Percentiles rank a stretch among this genome's conserved stretches.
These are phyloP conservation scores for Genyomyrus donnyi DNA, from an alignment of 2,113 vertebrate genomes.

Conservation along the genomic window DNA sequence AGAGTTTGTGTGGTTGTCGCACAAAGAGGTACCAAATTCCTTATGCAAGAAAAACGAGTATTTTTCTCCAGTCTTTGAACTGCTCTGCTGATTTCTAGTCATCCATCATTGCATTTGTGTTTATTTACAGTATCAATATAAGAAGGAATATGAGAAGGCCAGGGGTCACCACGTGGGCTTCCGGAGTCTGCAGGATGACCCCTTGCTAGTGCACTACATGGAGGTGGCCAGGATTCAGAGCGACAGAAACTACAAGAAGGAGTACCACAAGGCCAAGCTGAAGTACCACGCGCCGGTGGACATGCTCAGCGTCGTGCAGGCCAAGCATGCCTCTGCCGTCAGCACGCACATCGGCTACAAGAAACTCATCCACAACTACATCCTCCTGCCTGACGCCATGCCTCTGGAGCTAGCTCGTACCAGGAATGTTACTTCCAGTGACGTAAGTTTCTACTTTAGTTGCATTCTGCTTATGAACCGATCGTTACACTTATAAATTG, in stretches of 20 bases:
- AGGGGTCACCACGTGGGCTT: constrained; percentile 80
- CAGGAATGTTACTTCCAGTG: constrained; percentile 12
- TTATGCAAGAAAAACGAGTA: not conserved
- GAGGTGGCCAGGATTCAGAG: constrained; percentile 80
- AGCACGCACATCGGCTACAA: constrained; percentile 74
- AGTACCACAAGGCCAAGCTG: constrained; percentile 83
- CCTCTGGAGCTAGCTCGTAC: constrained; percentile 8
- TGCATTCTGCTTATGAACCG: not conserved
- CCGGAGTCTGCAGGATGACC: constrained; percentile 76
- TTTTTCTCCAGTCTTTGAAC: not conserved
- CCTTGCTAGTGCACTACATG: constrained; percentile 89
- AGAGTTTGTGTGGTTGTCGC: not conserved
- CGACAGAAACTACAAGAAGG: constrained; percentile 82
- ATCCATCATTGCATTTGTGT: not conserved
- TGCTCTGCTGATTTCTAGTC: not conserved
- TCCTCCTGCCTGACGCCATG: constrained; percentile 17
- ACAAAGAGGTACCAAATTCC: not conserved
- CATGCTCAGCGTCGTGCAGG: constrained; percentile 77
- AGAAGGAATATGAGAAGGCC: constrained; percentile 69
- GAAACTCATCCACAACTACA: not conserved
- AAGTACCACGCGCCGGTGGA: constrained; percentile 81
- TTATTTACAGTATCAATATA: constrained; percentile 68
- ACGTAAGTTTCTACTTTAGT: constrained; percentile 1
- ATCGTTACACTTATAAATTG: not conserved
- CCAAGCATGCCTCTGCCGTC: constrained; percentile 71